A percentile compares a stretch with the other conserved stretches of the same genome.
phyloP scores from a whole-genome alignment of 2,797 vertebrate species.

The Eidolon dupreanum region DNA sequence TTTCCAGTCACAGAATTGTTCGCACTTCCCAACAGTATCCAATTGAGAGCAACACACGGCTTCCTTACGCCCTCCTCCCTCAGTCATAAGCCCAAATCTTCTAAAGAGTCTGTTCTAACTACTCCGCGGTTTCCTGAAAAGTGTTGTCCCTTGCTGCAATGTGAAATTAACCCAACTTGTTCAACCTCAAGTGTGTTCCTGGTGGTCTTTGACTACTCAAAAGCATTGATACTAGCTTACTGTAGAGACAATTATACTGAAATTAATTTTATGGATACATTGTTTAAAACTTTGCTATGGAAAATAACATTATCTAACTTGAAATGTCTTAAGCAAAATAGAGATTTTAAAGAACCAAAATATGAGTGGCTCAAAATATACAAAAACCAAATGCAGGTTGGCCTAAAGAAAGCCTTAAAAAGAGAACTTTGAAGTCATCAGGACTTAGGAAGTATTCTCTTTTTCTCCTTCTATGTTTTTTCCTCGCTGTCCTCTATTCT shows the following conservation, averaged over 20 bases:
- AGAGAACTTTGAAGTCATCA: neutral
- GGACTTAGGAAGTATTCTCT: neutral
- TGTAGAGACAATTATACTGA: neutral
- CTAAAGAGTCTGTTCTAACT: too few species aligned
- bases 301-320: neutral
- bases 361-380: neutral
- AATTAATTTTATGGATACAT: neutral
- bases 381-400: neutral
- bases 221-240: neutral
- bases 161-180: too few species aligned
- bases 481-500: neutral
- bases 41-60: neutral
- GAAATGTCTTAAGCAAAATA: neutral
- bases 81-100: too few species aligned
- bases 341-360: neutral
- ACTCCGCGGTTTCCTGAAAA: too few species aligned
- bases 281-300: neutral
- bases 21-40: neutral
- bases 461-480: neutral
- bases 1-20: neutral
- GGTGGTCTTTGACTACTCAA: too few species aligned
- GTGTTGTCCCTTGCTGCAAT: too few species aligned
- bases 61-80: neutral
- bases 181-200: too few species aligned
- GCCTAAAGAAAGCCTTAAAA: neutral